Evolutionary conservation across 1,140 invertebrate species (phyloP).

Genomic region (Bombus consobrinus): DNA sequence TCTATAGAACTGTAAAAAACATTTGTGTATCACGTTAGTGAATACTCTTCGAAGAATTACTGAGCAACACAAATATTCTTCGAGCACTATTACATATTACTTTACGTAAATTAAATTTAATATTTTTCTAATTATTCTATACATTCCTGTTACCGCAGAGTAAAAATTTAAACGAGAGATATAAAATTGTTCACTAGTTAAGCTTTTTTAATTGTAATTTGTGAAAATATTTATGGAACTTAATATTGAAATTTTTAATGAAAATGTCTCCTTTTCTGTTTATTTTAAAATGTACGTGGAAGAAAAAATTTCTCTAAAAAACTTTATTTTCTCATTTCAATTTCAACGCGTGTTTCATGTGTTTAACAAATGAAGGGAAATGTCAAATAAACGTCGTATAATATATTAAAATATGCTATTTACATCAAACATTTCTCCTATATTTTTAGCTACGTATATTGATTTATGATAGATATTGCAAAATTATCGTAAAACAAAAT

Average conservation of each 20-base stretch:
- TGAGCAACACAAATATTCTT: no score
- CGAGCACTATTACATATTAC: no score
- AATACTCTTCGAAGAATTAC: not conserved
- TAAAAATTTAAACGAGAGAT: no score
- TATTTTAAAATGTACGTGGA: no score
- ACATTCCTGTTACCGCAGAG: no score
- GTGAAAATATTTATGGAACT: no score
- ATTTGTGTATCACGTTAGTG: constrained; percentile 4
- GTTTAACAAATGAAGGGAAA: not conserved
- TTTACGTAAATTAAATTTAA: not conserved
- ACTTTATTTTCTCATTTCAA: not conserved
- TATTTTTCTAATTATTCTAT: not conserved
- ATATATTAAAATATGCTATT: not conserved
- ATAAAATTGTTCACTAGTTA: no score
- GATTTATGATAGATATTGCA: no score
- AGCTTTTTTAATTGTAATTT: no score
- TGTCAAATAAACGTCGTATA: not conserved
- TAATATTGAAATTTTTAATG: not conserved
- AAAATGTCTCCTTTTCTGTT: not conserved
- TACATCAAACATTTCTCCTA: no score
- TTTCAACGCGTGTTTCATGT: not conserved
- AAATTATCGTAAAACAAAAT: not conserved
- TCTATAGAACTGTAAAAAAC: constrained; percentile 13
- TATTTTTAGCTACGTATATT: no score
- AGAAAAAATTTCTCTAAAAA: not conserved